phyloP scores from a whole-genome alignment of 2,113 vertebrate genomes.

The Ochotona princeps region DNA sequence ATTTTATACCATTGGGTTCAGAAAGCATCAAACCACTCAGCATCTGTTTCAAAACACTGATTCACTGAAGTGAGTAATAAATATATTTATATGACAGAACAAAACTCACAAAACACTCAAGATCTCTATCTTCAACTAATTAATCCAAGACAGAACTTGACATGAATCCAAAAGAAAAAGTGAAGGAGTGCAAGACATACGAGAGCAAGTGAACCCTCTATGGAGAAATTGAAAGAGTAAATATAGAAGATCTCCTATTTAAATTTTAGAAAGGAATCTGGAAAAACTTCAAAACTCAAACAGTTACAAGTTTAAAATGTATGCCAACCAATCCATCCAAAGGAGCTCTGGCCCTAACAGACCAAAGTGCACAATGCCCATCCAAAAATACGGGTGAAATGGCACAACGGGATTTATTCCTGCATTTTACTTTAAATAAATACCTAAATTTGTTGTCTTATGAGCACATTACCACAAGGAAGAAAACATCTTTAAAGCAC shows the following conservation, averaged over 20 bases:
- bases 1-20: slow-evolving; percentile 49
- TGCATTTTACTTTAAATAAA: not conserved
- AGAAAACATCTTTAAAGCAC: not conserved
- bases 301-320: not conserved
- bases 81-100: slow-evolving; percentile 54
- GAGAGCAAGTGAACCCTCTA: not conserved
- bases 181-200: not conserved
- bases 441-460: not conserved
- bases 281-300: not conserved
- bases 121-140: slow-evolving; percentile 59
- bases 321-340: not conserved
- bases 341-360: not conserved
- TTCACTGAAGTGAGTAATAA: slow-evolving; percentile 33
- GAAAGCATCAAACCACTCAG: slow-evolving; percentile 59
- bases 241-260: not conserved
- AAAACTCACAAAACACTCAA: slow-evolving; percentile 66
- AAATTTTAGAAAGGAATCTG: not conserved
- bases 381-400: not conserved
- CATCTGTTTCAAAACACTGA: slow-evolving; percentile 65
- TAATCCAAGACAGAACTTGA: slow-evolving; percentile 58
- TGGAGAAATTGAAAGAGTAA: not conserved
- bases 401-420: not conserved
- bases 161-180: slow-evolving; percentile 51
- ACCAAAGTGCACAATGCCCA: not conserved
- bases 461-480: not conserved